Percentiles rank a stretch among this genome's conserved stretches.
Conservation (phyloP, 2,797 vertebrate species). For the Phaenicophaeus curvirostris region DNA sequence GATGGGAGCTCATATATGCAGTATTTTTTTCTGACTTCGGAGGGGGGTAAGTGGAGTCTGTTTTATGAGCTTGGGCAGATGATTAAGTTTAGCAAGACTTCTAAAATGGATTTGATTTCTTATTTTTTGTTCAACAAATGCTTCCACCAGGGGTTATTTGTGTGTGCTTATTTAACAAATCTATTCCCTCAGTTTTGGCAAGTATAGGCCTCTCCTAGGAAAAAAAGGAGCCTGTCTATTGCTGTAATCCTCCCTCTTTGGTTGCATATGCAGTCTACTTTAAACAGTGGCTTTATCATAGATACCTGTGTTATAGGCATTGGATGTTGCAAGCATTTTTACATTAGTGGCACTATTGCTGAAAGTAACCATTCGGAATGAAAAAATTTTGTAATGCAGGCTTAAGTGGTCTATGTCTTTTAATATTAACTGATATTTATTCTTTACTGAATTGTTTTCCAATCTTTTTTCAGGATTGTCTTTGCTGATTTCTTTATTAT, state of each 20-base stretch:
- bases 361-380: not conserved
- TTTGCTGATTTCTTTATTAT: constrained; percentile 93
- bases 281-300: not conserved
- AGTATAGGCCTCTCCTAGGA: not conserved
- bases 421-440: not conserved
- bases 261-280: not conserved
- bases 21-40: not conserved
- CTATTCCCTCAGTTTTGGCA: not conserved
- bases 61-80: not conserved
- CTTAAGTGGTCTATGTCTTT: not conserved
- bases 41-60: not conserved
- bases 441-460: not conserved
- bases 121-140: not conserved
- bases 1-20: not conserved
- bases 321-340: not conserved
- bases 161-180: not conserved
- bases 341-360: not conserved
- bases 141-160: not conserved
- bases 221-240: not conserved
- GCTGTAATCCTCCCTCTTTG: not conserved
- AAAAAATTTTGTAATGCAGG: not conserved
- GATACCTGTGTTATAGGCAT: not conserved
- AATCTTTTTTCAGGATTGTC: constrained; percentile 81
- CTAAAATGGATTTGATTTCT: not conserved
- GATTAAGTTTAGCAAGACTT: not conserved